Base-by-base conservation (phyloP, 2,888 invertebrate species). In the Aporophyla lueneburgensis region DNA sequence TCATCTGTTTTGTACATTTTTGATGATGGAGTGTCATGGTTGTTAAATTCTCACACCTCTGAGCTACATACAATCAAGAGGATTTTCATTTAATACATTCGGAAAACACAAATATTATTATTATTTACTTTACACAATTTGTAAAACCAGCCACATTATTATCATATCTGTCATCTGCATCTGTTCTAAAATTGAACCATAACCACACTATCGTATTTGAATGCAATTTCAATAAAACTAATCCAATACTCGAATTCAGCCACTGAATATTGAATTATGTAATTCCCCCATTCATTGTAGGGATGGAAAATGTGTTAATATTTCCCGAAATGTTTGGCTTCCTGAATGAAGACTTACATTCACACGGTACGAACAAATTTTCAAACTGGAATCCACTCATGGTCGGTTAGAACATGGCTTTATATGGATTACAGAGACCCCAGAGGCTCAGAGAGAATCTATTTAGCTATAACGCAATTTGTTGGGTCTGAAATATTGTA, bases 381-480 rank as follows among this genome's bases (percentile, higher is more conserved):
- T 80, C 84, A 85, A 90, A 86, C 88, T 80, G 84, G 79, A 85
- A 85, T 83, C 78, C 86, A 84, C 87, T 89, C 85, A 86, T 87
- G 86, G 90, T 84, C 86, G 82, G 86, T 89, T 87, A 85, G 79
- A 78, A 83, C 71, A 87, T 85, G 85, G 89, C 88, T 90, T 91
- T 88, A 89, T 89, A 88, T 88, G 86, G 88, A 90, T 89, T 89
- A 89, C 78, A 83, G 75, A 76, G 81, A 84, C 85, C n/a, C 89
- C 90, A 78, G 89, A 89, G 93, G 88, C 88, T 89, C 82, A 81
- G 68, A 79, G 84, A 71, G 88, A 94, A 94, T 94, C 92, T 93
- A 94, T 95, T 94, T 94, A 90, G 92, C 87, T 91, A 90, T 94
- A 93, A 93, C 91, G 87, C 89, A 92, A 94, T 94, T 93, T 93